A percentile compares a stretch with the other conserved stretches of the same genome.
These are phyloP conservation scores for Bombus picipes DNA, from an alignment of 1,140 invertebrate species.

Conservation along the genomic window DNA sequence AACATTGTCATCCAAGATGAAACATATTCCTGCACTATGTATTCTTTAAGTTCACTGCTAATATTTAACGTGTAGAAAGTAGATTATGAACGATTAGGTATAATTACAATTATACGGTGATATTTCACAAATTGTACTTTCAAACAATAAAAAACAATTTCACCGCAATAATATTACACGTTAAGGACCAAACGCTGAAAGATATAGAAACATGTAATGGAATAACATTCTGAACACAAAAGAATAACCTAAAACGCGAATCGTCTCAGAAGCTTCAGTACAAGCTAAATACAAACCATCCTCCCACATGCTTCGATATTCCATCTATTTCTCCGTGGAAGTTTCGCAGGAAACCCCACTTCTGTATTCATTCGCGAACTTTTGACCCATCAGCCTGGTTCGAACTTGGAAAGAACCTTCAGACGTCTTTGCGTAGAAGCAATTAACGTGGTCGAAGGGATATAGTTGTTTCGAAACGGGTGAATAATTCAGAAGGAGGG, in stretches of 20 bases:
- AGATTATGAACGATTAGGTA: no score
- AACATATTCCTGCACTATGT: no score
- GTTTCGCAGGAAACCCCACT: not conserved
- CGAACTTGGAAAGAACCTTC: not conserved
- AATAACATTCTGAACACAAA: not conserved
- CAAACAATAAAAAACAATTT: not conserved
- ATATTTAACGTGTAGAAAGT: no score
- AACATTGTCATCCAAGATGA: no score
- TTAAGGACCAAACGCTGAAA: not conserved
- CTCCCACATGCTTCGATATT: not conserved
- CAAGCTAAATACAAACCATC: not conserved
- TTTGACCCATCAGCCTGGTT: not conserved
- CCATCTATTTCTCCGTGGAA: not conserved
- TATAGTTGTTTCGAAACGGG: not conserved
- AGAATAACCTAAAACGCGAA: not conserved
- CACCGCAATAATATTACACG: not conserved
- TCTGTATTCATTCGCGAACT: conserved; percentile 1
- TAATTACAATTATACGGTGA: no score
- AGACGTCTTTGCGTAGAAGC: not conserved
- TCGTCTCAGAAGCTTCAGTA: not conserved
- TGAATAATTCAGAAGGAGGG: conserved; percentile 29
- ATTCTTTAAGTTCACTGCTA: no score
- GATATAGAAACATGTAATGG: not conserved
- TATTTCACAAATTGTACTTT: no score
- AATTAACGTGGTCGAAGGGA: not conserved